Evolutionary conservation across 2,113 vertebrate genomes (phyloP), one percentile per base, ranked within the genome.

Genomic region (Rafetus swinhoei): DNA sequence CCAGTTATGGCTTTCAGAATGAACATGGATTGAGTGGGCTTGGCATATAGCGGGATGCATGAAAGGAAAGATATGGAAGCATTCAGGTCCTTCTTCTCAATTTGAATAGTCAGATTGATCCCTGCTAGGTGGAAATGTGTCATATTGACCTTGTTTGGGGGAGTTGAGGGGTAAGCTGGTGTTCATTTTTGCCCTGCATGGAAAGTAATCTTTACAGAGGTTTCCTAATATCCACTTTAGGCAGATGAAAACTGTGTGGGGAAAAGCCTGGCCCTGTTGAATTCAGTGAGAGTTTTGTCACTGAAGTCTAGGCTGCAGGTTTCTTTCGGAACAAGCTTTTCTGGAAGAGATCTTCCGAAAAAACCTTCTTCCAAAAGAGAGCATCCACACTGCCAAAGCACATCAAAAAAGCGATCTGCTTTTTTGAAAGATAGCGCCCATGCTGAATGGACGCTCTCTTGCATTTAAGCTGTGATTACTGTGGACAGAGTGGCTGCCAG

Each of bases 161-260:
- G 32, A 84, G 4, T 18, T 12, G 0, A 0, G 39, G 89, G 39
- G 77, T 10, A 57, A 81, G 35, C 7, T 69, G 3, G 29, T 0
- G 0, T 45, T 81, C 77, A 9, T 50, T 50, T 77, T 77, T 77
- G 22, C 39, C 74, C 7, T 27, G 35, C 74, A 22, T 35, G 74
- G 22, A 27, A 82, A 62, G 45, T 29, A 24, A 27, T 16, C 90
- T 87, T 85, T 35, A 89, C n/a, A 12, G 53, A 27, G 0, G 4
- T 57, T 45, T 79, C n/a, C 22, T 88, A 22, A 27, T 50, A 87
- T 82, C 55, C 53, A 85, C 92, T 94, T 90, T 65, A 15, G 27
- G 32, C 35, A 27, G 72, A 9, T 35, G 72, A 76, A 50, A 77
- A 77, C 74, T 77, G 39, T 45, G 22, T 7, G 13, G 21, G 24